phyloP scores from a whole-genome alignment of 2,113 vertebrate genomes.

The Mohoua ochrocephala region DNA sequence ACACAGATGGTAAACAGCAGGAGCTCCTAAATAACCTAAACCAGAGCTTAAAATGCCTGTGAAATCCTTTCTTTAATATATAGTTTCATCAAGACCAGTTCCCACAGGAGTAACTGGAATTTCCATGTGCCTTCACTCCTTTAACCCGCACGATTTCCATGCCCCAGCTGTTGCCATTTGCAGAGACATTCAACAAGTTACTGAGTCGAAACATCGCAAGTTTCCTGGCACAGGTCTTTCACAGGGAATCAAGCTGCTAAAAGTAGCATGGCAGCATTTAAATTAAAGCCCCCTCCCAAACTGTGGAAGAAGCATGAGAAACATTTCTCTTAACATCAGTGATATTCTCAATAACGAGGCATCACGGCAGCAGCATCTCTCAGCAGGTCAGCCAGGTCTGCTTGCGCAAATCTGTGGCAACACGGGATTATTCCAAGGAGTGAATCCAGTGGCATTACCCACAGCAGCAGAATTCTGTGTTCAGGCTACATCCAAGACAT shows the following conservation, averaged over 20 bases:
- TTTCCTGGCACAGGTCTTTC: not conserved
- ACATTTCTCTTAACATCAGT: not conserved
- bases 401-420: not conserved
- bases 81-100: not conserved
- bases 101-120: not conserved
- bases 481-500: not conserved
- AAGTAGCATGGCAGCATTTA: not conserved
- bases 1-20: not conserved
- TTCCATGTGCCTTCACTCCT: not conserved
- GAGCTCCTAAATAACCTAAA: not conserved
- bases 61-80: not conserved
- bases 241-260: not conserved
- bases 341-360: not conserved
- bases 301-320: not conserved
- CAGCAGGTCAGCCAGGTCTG: not conserved
- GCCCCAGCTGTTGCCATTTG: not conserved
- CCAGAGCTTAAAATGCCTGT: not conserved
- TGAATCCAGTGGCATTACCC: not conserved
- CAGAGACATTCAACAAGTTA: not conserved
- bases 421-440: not conserved
- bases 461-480: not conserved
- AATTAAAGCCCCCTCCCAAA: not conserved
- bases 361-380: not conserved
- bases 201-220: fast-evolving
- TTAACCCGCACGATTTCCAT: not conserved